These are phyloP conservation scores for Platyrinchus mystaceus DNA, from an alignment of 2,797 vertebrate genomes.

Conservation along the genomic window DNA sequence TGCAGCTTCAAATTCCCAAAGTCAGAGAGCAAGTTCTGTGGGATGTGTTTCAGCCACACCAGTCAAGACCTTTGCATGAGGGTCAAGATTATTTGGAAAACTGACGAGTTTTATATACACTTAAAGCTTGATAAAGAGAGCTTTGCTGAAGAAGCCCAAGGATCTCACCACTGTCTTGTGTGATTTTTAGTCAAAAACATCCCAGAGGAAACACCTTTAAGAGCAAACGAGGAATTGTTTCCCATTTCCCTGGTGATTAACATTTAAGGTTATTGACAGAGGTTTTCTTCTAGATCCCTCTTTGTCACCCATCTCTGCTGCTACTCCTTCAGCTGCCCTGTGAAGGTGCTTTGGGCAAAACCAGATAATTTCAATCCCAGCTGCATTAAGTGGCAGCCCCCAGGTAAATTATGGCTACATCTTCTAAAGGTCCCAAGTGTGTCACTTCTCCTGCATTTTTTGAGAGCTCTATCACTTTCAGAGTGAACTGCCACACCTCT, in stretches of 20 bases:
- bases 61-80: neutral
- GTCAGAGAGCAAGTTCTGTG: neutral
- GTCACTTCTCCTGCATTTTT: neutral
- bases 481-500: neutral
- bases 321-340: neutral
- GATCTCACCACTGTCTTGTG: neutral
- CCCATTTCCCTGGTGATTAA: neutral
- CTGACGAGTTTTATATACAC: neutral
- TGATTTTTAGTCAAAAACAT: neutral
- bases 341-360: neutral
- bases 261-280: neutral
- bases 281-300: neutral
- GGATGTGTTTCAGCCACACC: neutral
- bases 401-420: neutral
- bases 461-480: neutral
- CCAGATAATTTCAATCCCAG: neutral
- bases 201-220: neutral
- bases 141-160: neutral
- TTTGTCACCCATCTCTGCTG: neutral
- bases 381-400: neutral
- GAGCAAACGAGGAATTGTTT: neutral
- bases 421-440: neutral
- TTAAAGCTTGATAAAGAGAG: neutral
- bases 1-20: neutral
- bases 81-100: neutral